Evolutionary conservation across 2,113 vertebrate genomes (phyloP).

Genomic region (Bothrops jararaca): DNA sequence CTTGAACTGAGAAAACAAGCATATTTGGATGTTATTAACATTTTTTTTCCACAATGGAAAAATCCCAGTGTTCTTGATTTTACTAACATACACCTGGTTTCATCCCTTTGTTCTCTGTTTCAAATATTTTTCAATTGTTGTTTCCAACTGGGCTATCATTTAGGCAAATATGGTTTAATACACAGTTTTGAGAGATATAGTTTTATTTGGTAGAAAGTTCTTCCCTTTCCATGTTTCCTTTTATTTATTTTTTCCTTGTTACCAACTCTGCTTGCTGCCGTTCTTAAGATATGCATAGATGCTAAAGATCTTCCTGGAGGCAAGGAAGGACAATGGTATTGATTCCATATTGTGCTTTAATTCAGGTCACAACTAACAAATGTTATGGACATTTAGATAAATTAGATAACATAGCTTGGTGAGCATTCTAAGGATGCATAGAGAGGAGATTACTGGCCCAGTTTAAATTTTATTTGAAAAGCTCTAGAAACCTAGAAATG

Average conservation of each 20-base stretch:
- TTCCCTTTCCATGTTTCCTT: background rate
- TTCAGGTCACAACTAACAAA: background rate
- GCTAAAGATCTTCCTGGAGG: background rate
- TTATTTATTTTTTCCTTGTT: background rate
- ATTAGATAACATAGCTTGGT: background rate
- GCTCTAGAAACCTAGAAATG: background rate
- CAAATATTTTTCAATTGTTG: background rate
- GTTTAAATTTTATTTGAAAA: background rate
- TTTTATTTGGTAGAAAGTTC: background rate
- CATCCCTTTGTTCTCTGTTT: background rate
- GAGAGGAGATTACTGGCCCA: background rate
- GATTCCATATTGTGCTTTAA: background rate
- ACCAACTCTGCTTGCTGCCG: background rate
- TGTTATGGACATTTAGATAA: background rate
- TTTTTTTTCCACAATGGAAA: background rate
- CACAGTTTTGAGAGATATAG: background rate
- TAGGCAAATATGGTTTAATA: background rate
- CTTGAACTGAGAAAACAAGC: constrained; percentile 32
- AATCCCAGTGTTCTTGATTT: background rate
- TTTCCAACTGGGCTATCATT: background rate
- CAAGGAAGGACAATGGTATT: background rate
- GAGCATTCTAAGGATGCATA: background rate
- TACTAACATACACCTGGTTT: background rate
- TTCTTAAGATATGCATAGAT: background rate
- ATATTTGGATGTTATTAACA: background rate